Base-by-base conservation (phyloP, 2,888 invertebrate species). In the Matsumyia berberina region DNA sequence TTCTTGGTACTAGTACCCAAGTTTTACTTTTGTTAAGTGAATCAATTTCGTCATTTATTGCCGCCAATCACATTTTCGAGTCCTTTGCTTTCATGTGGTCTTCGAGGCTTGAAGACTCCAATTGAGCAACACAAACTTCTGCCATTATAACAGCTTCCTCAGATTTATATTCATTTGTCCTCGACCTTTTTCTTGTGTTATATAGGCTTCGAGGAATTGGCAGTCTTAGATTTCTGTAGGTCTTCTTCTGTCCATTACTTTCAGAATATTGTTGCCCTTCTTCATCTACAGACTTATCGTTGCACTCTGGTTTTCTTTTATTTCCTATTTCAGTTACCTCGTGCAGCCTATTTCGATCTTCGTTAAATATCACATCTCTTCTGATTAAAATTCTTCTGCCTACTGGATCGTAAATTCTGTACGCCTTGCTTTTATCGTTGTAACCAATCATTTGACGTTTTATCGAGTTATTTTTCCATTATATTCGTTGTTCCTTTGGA, bases 391-490 rank as follows among this genome's bases (percentile, higher is more conserved):
- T 31, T 51, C 42, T 86, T 51, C 66, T 35, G 9, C 35, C 37
- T 4, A 9, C 44, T 1, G 51, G 33, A 31, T 77, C 58, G 17
- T 15, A 69, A 11, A 67, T 49, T 11, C 55, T 62, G 29, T 82
- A 82, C 7, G 67, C 62, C 44, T 80, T 74, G 39, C 80, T 81
- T 7, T 70, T 49, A 0, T 67, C 76, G 19, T 44, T 64, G 31
- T 72, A 86, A 9, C 79, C 67, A 33, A 83, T 42, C 70, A 83
- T 53, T 5, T 39, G n/a, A 42, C 49, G 67, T 55, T 80, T 80
- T 9, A 62, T 29, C 12, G 60, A 57, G 24, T 73, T 83, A 8
- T 8, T 35, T 5, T 74, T 49, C 79, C 67, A 80, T 31, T 74
- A 69, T 12, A 55, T 66, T 2, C 67, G 49, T 37, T 67, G 66